Percentiles rank a stretch among this genome's conserved stretches.
Conservation (phyloP, 2,888 invertebrate species). For the Drosophila paramelanica region DNA sequence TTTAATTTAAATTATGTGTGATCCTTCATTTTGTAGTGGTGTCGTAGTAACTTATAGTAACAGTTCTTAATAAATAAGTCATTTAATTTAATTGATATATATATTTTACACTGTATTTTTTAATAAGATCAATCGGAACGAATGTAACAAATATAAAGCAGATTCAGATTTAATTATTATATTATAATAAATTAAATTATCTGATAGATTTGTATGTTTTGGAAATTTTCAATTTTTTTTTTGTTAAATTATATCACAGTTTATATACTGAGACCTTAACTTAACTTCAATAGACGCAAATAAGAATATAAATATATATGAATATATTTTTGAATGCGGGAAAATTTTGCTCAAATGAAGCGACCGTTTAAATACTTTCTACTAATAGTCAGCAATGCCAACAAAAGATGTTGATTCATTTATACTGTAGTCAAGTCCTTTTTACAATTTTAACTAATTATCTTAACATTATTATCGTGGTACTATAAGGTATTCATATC, state of each 20-base stretch:
- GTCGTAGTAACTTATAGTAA: not conserved
- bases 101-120: not conserved
- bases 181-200: not conserved
- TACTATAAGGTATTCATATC: constrained; percentile 50
- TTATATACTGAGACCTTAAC: constrained; percentile 46
- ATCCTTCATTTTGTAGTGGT: not conserved
- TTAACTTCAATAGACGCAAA: constrained; percentile 32
- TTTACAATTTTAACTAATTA: constrained; percentile 64
- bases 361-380: constrained; percentile 35
- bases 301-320: constrained; percentile 9
- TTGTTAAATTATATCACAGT: constrained; percentile 51
- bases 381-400: constrained; percentile 41
- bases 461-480: constrained; percentile 50
- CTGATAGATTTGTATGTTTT: not conserved
- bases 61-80: not conserved
- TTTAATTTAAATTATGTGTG: not conserved
- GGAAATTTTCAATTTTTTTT: not conserved
- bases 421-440: constrained; percentile 69
- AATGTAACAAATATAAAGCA: constrained; percentile 11
- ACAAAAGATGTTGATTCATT: constrained; percentile 34
- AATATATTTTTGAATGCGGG: constrained; percentile 5
- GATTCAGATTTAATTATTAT: not conserved
- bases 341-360: constrained; percentile 34
- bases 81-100: not conserved
- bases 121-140: constrained; percentile 5